Conservation (phyloP, 2,888 invertebrate species). For the Trissolcus japonicus region DNA sequence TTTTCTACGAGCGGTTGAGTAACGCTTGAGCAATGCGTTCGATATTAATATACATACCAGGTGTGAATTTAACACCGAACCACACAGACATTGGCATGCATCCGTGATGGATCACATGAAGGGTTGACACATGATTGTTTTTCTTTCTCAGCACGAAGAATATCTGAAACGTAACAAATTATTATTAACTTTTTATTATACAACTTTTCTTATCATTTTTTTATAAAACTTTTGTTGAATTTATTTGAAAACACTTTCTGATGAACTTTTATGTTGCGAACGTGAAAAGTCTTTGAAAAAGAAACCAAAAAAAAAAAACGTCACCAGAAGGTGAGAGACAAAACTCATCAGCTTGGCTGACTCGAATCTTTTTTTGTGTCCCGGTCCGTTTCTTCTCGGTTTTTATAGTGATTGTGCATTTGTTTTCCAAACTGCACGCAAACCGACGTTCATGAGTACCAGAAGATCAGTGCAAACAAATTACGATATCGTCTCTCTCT, state of each 20-base stretch:
- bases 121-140: slow-evolving; percentile 92
- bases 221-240: no score
- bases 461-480: slow-evolving; percentile 28
- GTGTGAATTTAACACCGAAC: slow-evolving; percentile 97
- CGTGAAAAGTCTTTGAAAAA: neutral
- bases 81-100: slow-evolving; percentile 98
- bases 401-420: slow-evolving; percentile 22
- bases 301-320: neutral
- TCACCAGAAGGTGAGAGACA: neutral
- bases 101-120: slow-evolving; percentile 97
- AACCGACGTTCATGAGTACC: slow-evolving; percentile 16
- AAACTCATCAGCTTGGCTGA: slow-evolving; percentile 7
- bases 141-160: slow-evolving; percentile 97
- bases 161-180: slow-evolving; percentile 80
- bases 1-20: slow-evolving; percentile 1
- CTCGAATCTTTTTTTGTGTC: slow-evolving; percentile 10
- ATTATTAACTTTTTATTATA: neutral
- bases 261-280: neutral
- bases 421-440: slow-evolving; percentile 32
- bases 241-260: no score
- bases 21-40: neutral
- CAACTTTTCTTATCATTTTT: neutral
- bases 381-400: neutral
- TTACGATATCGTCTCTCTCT: slow-evolving; percentile 22
- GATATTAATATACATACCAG: slow-evolving; percentile 78